Evolutionary conservation across 2,888 invertebrate species (phyloP), one percentile per base, ranked within the genome.

Genomic region (Prosopocoilus inquinatus): DNA sequence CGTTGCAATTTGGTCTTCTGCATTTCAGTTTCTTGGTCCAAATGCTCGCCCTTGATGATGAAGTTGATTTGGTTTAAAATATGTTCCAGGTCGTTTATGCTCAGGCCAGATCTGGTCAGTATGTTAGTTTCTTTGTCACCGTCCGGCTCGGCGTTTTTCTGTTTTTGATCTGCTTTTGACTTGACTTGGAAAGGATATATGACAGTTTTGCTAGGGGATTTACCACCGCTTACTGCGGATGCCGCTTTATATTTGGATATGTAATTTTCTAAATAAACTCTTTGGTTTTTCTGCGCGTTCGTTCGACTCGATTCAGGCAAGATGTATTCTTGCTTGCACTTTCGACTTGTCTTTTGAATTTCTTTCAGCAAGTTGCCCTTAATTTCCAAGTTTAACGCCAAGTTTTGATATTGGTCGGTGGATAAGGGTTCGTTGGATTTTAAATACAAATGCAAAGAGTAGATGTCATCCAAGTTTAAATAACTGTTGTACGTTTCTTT

Each of bases 401-500:
- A 45, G 39, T 52, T 57, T 12, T 53, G 45, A 34, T 57, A 57
- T 33, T 52, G 52, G 38, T 57, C 52, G 1, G 16, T 15, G 5
- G 44, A 47, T 2, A 52, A 16, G 34, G 32, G 38, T 20, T 52
- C 34, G n/a, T 57, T 43, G 33, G 32, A 28, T 12, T 53, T 47
- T 9, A 57, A 12, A 16, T 51, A 49, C n/a, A 49, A 8, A 13
- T 52, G 52, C 8, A 49, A 15, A 1, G 56, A 43, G 28, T 57
- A 52, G 9, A 57, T n/a, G 20, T 57, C 56, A 5, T 16, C 36
- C 9, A 57, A 43, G 16, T 57, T 49, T 9, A 57, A 11, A 11
- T 57, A 57, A 39, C 56, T 57, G 32, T 52, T 57, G 38, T 57
- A 48, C 33, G 56, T 57, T 49, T 57, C 56, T 13, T 39, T 52